These are phyloP conservation scores for Ammodytes marinus DNA, from an alignment of 2,113 vertebrate genomes.

Conservation along the genomic window DNA sequence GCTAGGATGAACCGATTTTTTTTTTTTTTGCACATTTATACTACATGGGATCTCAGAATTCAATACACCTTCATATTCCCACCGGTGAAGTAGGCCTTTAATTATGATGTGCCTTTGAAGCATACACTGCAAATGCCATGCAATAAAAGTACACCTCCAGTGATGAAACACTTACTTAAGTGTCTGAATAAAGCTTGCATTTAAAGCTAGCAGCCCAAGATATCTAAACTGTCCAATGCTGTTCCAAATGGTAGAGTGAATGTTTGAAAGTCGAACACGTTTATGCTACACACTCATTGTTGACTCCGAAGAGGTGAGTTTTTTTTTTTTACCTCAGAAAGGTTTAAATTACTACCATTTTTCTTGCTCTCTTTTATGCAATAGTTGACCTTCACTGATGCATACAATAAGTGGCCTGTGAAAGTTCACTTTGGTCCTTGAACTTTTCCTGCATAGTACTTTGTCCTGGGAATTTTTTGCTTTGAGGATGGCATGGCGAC, in stretches of 20 bases:
- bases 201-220: not conserved
- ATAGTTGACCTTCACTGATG: constrained; percentile 49
- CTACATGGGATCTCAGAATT: too few species aligned
- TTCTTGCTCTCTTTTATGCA: constrained; percentile 41
- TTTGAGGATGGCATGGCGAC: constrained; percentile 42
- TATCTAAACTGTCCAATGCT: not conserved
- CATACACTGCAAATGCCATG: not conserved
- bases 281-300: not conserved
- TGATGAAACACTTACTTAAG: not conserved
- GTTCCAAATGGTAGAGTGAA: not conserved
- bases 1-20: too few species aligned
- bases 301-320: constrained; percentile 1
- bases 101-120: not conserved
- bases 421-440: constrained; percentile 82
- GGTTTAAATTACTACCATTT: constrained; percentile 56
- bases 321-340: constrained; percentile 36
- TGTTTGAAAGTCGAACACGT: not conserved
- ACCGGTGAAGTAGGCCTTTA: too few species aligned
- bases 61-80: too few species aligned
- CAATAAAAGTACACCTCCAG: not conserved
- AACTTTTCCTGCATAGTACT: constrained; percentile 55
- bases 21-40: too few species aligned
- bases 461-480: constrained; percentile 49
- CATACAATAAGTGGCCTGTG: constrained; percentile 77
- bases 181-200: not conserved